Evolutionary conservation across 2,113 vertebrate genomes (phyloP).

Genomic region (Apaloderma vittatum): DNA sequence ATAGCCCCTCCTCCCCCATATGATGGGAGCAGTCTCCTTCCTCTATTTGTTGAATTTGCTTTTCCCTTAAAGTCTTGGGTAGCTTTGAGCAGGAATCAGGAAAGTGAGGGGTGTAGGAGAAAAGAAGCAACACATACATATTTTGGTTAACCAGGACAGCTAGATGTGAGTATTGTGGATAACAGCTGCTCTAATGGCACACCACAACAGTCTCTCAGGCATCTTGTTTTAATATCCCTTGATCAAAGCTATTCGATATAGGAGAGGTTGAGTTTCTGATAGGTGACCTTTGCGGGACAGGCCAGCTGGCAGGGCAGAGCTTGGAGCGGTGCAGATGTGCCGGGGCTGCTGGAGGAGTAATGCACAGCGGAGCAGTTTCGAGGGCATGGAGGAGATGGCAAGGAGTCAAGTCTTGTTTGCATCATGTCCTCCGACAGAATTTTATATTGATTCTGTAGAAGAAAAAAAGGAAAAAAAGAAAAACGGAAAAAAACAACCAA

Average conservation of each 20-base stretch:
- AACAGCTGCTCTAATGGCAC: not conserved
- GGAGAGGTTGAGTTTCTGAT: not conserved
- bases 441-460: not conserved
- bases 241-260: not conserved
- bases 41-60: not conserved
- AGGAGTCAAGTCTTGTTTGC: not conserved
- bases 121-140: not conserved
- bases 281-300: not conserved
- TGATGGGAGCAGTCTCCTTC: not conserved
- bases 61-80: not conserved
- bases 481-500: no score
- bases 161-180: not conserved
- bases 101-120: accelerated
- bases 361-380: accelerated
- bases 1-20: not conserved
- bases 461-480: not conserved
- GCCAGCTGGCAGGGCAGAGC: not conserved
- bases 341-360: not conserved
- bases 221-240: not conserved
- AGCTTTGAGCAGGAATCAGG: not conserved
- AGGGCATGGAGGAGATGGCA: not conserved
- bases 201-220: not conserved
- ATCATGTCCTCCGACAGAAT: not conserved
- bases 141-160: not conserved
- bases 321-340: not conserved